Evolutionary conservation across 2,797 vertebrate genomes (phyloP).

Genomic region (Cyprinella venusta): DNA sequence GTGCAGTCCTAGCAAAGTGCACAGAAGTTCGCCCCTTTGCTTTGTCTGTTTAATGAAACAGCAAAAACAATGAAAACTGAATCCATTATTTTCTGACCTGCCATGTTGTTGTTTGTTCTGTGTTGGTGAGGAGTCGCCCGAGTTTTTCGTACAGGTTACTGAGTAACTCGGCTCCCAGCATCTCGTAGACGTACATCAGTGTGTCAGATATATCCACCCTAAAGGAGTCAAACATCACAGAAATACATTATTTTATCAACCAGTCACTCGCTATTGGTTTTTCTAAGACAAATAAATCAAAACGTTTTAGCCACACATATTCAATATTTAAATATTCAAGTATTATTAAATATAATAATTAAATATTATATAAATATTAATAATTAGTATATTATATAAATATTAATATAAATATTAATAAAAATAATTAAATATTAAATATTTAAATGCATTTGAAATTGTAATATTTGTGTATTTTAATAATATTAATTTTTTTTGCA

Average conservation of each 20-base stretch:
- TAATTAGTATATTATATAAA: too few species aligned
- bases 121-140: conserved; percentile 91
- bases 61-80: neutral
- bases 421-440: neutral
- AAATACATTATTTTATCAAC: neutral
- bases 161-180: conserved; percentile 96
- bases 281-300: neutral
- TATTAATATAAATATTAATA: too few species aligned
- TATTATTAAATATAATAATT: neutral
- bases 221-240: conserved; percentile 47
- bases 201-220: conserved; percentile 99
- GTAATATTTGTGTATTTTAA: neutral
- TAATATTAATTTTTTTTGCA: too few species aligned
- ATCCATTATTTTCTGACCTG: conserved; percentile 80
- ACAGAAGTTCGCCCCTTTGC: neutral
- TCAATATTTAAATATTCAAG: neutral
- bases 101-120: conserved; percentile 92
- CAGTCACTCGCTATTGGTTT: neutral
- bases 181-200: conserved; percentile 98
- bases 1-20: neutral
- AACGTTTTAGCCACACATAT: neutral
- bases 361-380: too few species aligned
- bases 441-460: neutral
- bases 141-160: conserved; percentile 98
- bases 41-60: neutral